Evolutionary conservation across 2,888 invertebrate species (phyloP), one percentile per base, ranked within the genome.

Genomic region (Cheilosia urbana): DNA sequence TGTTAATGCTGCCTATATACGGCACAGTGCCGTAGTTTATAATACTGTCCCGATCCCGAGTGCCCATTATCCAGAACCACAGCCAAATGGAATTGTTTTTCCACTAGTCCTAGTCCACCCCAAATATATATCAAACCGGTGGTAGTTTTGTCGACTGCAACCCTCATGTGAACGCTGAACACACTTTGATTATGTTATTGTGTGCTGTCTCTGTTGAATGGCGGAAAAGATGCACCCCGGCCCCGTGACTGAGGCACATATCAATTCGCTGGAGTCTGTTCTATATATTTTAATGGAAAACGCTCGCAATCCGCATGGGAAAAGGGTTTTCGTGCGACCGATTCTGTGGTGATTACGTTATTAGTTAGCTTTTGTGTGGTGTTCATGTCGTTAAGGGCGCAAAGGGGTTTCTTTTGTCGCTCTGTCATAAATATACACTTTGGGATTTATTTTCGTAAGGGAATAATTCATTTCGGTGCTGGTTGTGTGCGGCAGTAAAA

Each of bases 281-380:
- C 66, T 79, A 63, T 24, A 49, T 19, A 13, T n/a, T 63, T 75
- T 75, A 68, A 71, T 75, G 60, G 51, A 53, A 84, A 80, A 80
- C 73, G 47, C 62, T 66, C 76, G 37, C 37, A 81, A 85, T 85
- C 76, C 85, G 24, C 85, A 76, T 85, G 85, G 85, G 81, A 85
- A 85, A 77, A 72, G 72, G 81, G 57, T 77, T 82, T 65, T 63
- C 21, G n/a, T 21, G 63, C 15, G 21, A 13, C n/a, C 81, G 85
- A 51, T 68, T 68, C 47, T 81, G 71, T 68, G 76, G 81, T 81
- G 85, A 85, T 85, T 85, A 85, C 85, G 85, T 85, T 85, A 85
- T 85, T 85, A 85, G 85, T 77, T 63, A 17, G 62, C 81, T 81
- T 85, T 85, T 85, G 85, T 81, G 81, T 81, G 75, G 21, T 24